Evolutionary conservation across 2,797 vertebrate genomes (phyloP), one percentile per base, ranked within the genome.

Genomic region (Fringilla coelebs): DNA sequence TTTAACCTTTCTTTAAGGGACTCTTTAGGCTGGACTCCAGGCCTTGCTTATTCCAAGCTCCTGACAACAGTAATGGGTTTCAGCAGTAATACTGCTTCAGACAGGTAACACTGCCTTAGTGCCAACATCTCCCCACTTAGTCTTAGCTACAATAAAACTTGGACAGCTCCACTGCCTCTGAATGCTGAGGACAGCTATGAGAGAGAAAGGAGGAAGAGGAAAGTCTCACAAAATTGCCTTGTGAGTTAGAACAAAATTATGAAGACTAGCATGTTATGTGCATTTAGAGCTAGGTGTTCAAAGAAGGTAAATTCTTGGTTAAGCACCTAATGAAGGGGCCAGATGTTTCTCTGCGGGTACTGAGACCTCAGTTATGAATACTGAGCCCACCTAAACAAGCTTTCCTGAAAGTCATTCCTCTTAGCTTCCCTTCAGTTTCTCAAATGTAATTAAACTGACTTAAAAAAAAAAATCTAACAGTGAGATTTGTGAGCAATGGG

Each of bases 271-370:
- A 22, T 17, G 16, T 25, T 49, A 32, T 9, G 5, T 28, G 21
- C 57, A 57, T 49, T 86, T 38, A 32, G 40, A 46, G 7, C 41
- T 74, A 61, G 38, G 20, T 18, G 13, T 28, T 85, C 46, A 34
- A 34, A 91, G 60, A 36, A 79, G 51, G 22, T 72, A 7, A 66
- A 80, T 70, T 82, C 63, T 88, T 85, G 32, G 12, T 54, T 60
- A 63, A 57, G 54, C 21, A 67, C 38, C 28, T 63, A 80, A 57
- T 43, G 25, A 84, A 68, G 19, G 26, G 38, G 24, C 15, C 88
- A 86, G 61, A 71, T 86, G 65, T 88, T 88, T 60, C 83, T 88
- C 76, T 88, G 61, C 66, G 86, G 80, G 73, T 68, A 31, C 32
- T 34, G 73, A 78, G 57, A 45, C 26, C 48, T 77, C 82, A 80